phyloP scores from a whole-genome alignment of 2,888 invertebrate genomes.

The Nomada fucata region DNA sequence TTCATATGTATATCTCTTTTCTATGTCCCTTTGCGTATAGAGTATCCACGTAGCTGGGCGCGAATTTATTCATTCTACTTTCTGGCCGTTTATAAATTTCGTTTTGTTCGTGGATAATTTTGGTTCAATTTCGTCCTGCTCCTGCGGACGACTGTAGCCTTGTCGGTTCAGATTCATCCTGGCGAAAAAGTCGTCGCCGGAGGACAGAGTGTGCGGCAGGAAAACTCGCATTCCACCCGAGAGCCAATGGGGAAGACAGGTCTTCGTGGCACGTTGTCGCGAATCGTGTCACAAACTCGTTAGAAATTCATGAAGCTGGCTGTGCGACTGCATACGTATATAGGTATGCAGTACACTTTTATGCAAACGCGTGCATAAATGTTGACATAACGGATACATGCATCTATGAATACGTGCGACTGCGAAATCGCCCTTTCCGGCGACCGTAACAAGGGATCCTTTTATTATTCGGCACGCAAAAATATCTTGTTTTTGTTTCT shows the following conservation, averaged over 20 bases:
- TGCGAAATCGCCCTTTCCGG: not conserved
- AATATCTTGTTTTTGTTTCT: not conserved
- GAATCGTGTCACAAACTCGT: constrained; percentile 20
- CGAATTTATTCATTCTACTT: no score
- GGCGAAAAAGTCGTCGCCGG: no score
- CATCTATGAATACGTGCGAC: not conserved
- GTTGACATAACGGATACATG: not conserved
- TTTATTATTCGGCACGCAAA: no score
- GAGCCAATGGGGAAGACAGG: constrained; percentile 13
- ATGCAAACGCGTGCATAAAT: constrained; percentile 3
- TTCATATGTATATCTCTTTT: no score
- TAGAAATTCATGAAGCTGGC: constrained; percentile 38
- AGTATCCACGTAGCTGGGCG: no score
- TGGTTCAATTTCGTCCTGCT: not conserved
- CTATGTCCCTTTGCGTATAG: no score
- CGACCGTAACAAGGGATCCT: no score
- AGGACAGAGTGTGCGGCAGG: no score
- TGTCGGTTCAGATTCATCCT: not conserved
- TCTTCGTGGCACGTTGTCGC: not conserved
- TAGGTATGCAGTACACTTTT: not conserved
- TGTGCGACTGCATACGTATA: not conserved
- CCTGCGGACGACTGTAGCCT: not conserved
- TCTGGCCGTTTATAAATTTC: no score
- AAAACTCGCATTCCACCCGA: no score
- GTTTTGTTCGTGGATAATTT: no score